These are phyloP conservation scores for Trisateles emortualis DNA, from an alignment of 2,888 invertebrate genomes.

Conservation along the genomic window DNA sequence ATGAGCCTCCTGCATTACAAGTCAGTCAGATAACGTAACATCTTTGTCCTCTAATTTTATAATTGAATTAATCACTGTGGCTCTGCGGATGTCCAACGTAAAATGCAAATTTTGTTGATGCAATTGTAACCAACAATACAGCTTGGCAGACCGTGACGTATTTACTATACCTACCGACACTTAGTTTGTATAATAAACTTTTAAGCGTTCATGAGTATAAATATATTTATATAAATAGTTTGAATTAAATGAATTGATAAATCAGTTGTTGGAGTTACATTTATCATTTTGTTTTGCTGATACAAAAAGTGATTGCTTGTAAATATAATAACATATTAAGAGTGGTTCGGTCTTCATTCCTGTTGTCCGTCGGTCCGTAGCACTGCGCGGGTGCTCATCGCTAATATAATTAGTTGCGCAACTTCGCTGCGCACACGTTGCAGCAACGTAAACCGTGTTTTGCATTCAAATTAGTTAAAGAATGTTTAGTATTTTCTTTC, in stretches of 20 bases:
- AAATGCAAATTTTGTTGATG: slow-evolving; percentile 81
- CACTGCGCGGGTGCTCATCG: slow-evolving; percentile 43
- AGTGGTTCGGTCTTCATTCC: slow-evolving; percentile 69
- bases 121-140: slow-evolving; percentile 76
- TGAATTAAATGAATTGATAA: slow-evolving; percentile 35
- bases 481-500: not conserved
- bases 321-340: slow-evolving; percentile 57
- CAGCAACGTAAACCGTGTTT: slow-evolving; percentile 60
- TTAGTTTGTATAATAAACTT: slow-evolving; percentile 56
- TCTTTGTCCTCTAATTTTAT: slow-evolving; percentile 63
- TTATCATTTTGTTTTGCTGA: slow-evolving; percentile 39
- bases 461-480: slow-evolving; percentile 46
- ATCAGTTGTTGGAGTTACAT: slow-evolving; percentile 26
- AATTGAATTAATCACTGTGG: slow-evolving; percentile 72
- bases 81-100: slow-evolving; percentile 69
- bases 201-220: slow-evolving; percentile 71
- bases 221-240: slow-evolving; percentile 53
- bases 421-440: slow-evolving; percentile 60
- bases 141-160: slow-evolving; percentile 73
- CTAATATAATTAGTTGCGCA: slow-evolving; percentile 73
- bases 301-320: slow-evolving; percentile 32
- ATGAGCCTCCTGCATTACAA: slow-evolving; percentile 48
- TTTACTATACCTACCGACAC: slow-evolving; percentile 61
- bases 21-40: slow-evolving; percentile 40
- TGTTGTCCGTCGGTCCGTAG: slow-evolving; percentile 69